Conservation (phyloP, 2,888 invertebrate genomes). For the Drosophila engyochracea region DNA sequence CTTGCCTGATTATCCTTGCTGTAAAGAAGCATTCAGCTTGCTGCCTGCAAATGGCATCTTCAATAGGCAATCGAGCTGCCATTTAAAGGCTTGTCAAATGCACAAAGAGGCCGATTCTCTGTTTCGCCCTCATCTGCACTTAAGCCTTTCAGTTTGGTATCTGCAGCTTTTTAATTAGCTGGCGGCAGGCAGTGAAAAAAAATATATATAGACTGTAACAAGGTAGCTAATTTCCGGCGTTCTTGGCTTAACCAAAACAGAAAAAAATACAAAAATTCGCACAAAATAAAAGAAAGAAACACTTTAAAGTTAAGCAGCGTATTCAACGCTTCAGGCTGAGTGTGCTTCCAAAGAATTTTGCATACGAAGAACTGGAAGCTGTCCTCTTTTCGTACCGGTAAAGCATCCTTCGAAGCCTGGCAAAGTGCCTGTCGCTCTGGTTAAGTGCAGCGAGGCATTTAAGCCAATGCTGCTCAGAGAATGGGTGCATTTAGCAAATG, state of each 20-base stretch:
- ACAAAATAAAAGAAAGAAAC: conserved; percentile 26
- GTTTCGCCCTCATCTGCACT: neutral
- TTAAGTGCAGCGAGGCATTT: conserved; percentile 62
- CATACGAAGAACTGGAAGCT: conserved; percentile 14
- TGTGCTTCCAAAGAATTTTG: conserved; percentile 39
- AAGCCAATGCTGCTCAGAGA: conserved; percentile 47
- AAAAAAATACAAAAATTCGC: conserved; percentile 14
- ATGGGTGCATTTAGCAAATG: conserved; percentile 35
- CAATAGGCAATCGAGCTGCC: conserved; percentile 57
- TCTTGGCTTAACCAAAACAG: conserved; percentile 19
- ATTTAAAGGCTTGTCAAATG: conserved; percentile 62
- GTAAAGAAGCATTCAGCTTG: conserved; percentile 25
- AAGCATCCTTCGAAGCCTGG: conserved; percentile 38
- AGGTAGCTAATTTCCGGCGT: conserved; percentile 69
- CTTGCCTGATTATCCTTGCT: neutral
- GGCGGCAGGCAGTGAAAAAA: neutral
- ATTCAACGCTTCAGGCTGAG: conserved; percentile 37
- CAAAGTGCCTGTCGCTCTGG: conserved; percentile 50
- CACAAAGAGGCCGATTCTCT: conserved; percentile 37
- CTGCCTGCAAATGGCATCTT: conserved; percentile 58
- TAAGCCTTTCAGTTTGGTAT: conserved; percentile 16
- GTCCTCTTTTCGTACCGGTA: conserved; percentile 11
- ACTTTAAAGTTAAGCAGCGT: conserved; percentile 28
- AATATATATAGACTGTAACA: conserved; percentile 29
- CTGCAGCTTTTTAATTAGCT: conserved; percentile 65